These are phyloP conservation scores for Macrophya alboannulata DNA, from an alignment of 2,888 invertebrate genomes.

Conservation along the genomic window DNA sequence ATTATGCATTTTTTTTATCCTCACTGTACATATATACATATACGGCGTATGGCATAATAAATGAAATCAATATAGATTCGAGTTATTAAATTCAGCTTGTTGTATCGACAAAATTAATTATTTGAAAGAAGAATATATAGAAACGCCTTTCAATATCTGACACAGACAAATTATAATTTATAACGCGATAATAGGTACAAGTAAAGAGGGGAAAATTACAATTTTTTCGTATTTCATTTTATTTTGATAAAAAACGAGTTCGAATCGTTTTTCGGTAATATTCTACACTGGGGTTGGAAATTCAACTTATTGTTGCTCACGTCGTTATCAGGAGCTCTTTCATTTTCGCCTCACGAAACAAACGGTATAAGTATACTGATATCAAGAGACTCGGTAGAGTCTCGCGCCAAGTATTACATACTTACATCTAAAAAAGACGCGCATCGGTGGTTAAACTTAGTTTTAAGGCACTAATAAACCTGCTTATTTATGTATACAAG, in stretches of 20 bases:
- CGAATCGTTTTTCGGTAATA: neutral
- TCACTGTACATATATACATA: too few species aligned
- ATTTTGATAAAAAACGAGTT: neutral
- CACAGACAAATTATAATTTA: neutral
- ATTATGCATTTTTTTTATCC: neutral
- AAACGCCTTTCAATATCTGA: neutral
- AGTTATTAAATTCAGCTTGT: neutral
- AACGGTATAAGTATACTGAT: neutral
- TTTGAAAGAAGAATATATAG: neutral
- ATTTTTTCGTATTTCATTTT: neutral
- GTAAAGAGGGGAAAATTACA: neutral
- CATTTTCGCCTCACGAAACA: neutral
- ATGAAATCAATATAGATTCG: slow-evolving; percentile 14
- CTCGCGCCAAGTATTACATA: too few species aligned
- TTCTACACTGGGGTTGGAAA: neutral
- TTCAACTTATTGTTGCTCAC: neutral
- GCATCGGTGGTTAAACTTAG: neutral
- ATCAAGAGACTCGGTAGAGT: too few species aligned
- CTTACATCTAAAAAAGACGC: neutral
- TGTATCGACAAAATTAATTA: slow-evolving; percentile 19
- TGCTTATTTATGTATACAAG: slow-evolving; percentile 43
- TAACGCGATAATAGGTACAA: neutral
- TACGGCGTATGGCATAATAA: neutral
- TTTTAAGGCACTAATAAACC: slow-evolving; percentile 18
- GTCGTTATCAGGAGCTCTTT: neutral